Base-by-base conservation (phyloP, 2,113 vertebrate genomes). In the Arenaria interpres region DNA sequence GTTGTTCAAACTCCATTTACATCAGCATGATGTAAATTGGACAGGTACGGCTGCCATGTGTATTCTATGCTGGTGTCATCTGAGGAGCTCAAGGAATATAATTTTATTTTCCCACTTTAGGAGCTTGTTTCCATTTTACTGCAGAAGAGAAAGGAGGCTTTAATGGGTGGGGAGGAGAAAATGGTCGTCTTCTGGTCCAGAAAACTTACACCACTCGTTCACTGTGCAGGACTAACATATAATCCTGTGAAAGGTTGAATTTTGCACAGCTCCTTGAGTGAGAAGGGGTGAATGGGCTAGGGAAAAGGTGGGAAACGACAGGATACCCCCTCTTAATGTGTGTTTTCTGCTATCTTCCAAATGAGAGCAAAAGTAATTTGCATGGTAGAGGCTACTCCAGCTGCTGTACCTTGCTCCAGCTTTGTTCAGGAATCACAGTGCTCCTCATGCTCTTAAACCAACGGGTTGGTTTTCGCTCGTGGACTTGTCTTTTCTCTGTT, bases 221-320 rank as follows among this genome's bases (percentile, higher is more conserved):
- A 22, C 54, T 45, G 19, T 19, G 8, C 12, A 3, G 6, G 4
- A 30, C 35, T 51, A 30, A 10, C 9, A 24, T 11, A 20, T 0
- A 46, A 12, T 57, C 54, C 32, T 41, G 41, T 45, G n/a, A 59
- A 69, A 53, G 22, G 14, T 2, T 78, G 37, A 63, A 28, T 78
- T 79, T 72, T 73, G 33, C 24, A 32, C 7, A 41, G 32, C 37
- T 57, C 10, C 69, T 27, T 72, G 64, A 22, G 33, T 5, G 3
- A 75, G 48, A 71, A 76, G 46, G 19, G 3, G 25, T 17, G 6
- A 92, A 48, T 22, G 67, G 74, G 17, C n/a, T 50, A 43, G 14
- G 32, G 9, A 43, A 22, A 14, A 68, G 25, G 33, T 90, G 35
- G 37, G 22, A 59, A 67, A 75, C 33, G 20, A 25, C 7, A 60